Conservation (phyloP, 2,797 vertebrate genomes). For the Aplochiton taeniatus region DNA sequence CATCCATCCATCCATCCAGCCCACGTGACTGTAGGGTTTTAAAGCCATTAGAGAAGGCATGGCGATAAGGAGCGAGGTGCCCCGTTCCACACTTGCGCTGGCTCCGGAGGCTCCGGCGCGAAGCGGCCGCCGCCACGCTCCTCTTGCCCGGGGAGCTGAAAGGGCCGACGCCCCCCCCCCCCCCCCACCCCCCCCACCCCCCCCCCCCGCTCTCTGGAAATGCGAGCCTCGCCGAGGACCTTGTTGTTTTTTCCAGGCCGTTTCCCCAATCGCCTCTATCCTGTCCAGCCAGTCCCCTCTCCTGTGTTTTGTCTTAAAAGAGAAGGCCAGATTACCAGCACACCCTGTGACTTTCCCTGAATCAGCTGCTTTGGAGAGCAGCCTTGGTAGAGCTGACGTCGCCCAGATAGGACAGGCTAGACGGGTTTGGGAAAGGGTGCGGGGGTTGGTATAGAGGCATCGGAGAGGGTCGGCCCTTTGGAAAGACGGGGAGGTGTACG, state of each 20-base stretch:
- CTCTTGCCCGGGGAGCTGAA: no score
- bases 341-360: constrained; percentile 82
- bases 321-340: constrained; percentile 83
- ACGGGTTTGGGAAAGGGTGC: constrained; percentile 48
- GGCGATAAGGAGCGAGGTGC: constrained; percentile 53
- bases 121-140: no score
- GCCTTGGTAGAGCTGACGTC: constrained; percentile 84
- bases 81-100: constrained; percentile 33
- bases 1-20: constrained; percentile 51
- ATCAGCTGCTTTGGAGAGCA: constrained; percentile 84
- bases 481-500: constrained; percentile 2
- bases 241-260: constrained; percentile 76
- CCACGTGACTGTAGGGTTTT: constrained; percentile 60
- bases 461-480: constrained; percentile 5
- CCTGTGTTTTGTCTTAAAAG: constrained; percentile 86
- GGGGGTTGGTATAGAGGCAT: constrained; percentile 13
- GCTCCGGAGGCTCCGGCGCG: constrained; percentile 9
- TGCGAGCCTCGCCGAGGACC: constrained; percentile 39
- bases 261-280: constrained; percentile 64
- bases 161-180: neutral
- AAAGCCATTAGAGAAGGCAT: constrained; percentile 60
- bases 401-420: constrained; percentile 79
- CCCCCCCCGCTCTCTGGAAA: constrained; percentile 44
- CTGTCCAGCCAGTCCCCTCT: constrained; percentile 61
- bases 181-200: neutral